phyloP scores from a whole-genome alignment of 2,797 vertebrate genomes.

The Eulemur albifrons region DNA sequence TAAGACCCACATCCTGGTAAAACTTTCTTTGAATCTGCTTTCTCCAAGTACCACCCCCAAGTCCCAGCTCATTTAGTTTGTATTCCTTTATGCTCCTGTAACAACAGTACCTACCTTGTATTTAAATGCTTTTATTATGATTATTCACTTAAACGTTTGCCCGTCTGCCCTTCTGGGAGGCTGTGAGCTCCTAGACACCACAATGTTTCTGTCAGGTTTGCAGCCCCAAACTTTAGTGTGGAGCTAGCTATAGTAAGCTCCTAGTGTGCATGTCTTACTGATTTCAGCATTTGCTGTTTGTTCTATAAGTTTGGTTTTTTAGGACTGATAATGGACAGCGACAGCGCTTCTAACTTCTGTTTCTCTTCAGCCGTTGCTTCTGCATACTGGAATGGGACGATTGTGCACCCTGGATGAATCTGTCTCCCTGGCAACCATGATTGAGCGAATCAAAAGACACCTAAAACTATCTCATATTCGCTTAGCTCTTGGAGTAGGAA shows the following conservation, averaged over 20 bases:
- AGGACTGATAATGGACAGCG: neutral
- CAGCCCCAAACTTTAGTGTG: neutral
- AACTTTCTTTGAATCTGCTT: neutral
- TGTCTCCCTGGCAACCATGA: constrained; percentile 84
- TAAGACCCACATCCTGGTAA: neutral
- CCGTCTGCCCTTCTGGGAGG: neutral
- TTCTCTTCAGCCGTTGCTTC: constrained; percentile 87
- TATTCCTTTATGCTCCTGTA: neutral
- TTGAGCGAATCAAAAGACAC: constrained; percentile 91
- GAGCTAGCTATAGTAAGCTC: neutral
- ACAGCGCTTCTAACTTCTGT: constrained; percentile 7
- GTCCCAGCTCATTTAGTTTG: neutral
- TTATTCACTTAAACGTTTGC: neutral
- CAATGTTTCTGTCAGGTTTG: neutral
- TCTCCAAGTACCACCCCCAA: neutral
- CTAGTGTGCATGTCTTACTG: neutral
- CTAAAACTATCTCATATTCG: constrained; percentile 90
- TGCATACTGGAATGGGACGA: constrained; percentile 92
- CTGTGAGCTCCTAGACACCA: neutral
- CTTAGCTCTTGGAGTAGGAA: constrained; percentile 90
- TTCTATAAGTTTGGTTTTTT: neutral
- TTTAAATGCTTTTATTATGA: neutral
- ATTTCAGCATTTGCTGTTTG: neutral
- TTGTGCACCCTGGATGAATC: constrained; percentile 88
- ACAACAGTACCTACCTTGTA: neutral